Base-by-base conservation (phyloP, 2,113 vertebrate genomes). In the Patagioenas fasciata region DNA sequence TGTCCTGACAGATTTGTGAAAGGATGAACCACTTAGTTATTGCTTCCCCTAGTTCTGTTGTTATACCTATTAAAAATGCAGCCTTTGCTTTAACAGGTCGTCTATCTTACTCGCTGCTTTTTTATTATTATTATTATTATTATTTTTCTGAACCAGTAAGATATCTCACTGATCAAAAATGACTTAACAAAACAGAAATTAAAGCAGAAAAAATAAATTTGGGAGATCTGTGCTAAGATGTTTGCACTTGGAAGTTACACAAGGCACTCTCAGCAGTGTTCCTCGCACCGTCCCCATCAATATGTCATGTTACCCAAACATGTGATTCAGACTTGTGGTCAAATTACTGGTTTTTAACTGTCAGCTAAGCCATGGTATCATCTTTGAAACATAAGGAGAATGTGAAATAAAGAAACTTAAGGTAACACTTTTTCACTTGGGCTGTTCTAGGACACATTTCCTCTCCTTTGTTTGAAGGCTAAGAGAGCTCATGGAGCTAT, bases 161-260 rank as follows among this genome's bases (percentile, higher is more conserved):
- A 36, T 82, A 79, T 44, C 50, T 89, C 71, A 69, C 26, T 85
- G 57, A 80, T 51, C 85, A 81, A 80, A 80, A 85, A 61, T 34
- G 54, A n/a, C 50, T 93, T 80, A 82, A 47, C 11, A 90, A 74
- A 88, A 82, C 50, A 94, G 62, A 94, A 90, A 85, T 69, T 53
- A 79, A 88, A 82, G 62, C 32, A 89, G 48, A 88, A 66, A 23
- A 62, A 82, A 29, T 42, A 64, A 17, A 61, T 50, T 4, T 72
- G 31, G 25, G 61, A 80, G 11, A 48, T n/a, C 15, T 61, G 24
- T 75, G 20, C 34, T 74, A 79, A 72, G 13, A 17, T 56, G 71
- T 71, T 91, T 44, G 32, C 26, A 32, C 48, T 42, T 85, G 53
- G 23, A 74, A 84, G 60, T 57, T 65, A 38, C 4, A 31, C 0